phyloP scores from a whole-genome alignment of 1,140 invertebrate genomes.

The Drosophila fuyamai region DNA sequence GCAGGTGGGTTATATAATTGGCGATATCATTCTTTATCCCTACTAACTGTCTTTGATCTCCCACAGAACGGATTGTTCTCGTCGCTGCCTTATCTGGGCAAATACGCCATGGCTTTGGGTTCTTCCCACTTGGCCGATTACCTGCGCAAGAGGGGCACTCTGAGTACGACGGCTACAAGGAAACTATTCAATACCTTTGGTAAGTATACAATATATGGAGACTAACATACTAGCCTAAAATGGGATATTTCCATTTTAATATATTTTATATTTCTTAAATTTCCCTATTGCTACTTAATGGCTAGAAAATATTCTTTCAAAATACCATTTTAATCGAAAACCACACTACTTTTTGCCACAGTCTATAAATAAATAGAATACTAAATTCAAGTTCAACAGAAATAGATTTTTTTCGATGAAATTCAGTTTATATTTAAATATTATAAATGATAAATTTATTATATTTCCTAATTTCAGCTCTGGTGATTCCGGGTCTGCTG shows the following conservation, averaged over 20 bases:
- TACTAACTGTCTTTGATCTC: neutral
- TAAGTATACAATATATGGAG: constrained; percentile 68
- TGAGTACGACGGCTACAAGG: constrained; percentile 89
- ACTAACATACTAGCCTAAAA: no score
- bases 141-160: constrained; percentile 87
- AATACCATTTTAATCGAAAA: neutral
- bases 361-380: neutral
- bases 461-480: constrained; percentile 85
- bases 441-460: neutral
- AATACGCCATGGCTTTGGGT: constrained; percentile 91
- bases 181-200: constrained; percentile 89
- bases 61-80: constrained; percentile 92
- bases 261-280: neutral
- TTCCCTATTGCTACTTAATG: neutral
- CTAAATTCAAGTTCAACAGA: constrained; percentile 6
- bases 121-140: constrained; percentile 90
- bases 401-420: neutral
- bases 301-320: neutral
- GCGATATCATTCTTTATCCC: neutral
- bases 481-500: constrained; percentile 87
- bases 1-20: constrained; percentile 79
- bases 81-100: constrained; percentile 94
- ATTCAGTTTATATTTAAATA: neutral
- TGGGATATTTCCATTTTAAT: no score
- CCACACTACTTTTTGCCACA: neutral